These are phyloP conservation scores for Lepidocolaptes lacrymiger DNA, from an alignment of 2,797 vertebrate genomes.

Conservation along the genomic window DNA sequence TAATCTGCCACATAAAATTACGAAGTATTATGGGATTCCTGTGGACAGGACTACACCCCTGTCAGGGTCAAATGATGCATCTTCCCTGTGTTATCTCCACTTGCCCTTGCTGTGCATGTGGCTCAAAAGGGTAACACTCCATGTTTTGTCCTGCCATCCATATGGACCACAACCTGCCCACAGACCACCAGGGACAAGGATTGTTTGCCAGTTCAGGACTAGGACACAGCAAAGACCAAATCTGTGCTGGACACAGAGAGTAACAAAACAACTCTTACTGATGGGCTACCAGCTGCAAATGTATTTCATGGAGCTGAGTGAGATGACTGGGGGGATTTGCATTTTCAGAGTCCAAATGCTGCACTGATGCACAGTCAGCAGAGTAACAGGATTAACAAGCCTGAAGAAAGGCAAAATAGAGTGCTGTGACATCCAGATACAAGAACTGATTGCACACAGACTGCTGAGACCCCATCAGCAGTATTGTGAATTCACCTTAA, in stretches of 20 bases:
- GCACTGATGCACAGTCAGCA: neutral
- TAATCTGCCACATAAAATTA: neutral
- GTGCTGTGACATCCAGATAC: neutral
- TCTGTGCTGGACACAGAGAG: neutral
- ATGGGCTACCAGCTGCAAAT: neutral
- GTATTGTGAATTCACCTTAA: neutral
- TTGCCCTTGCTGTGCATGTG: fast-evolving
- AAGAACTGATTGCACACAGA: neutral
- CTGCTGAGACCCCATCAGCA: neutral
- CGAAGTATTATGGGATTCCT: neutral
- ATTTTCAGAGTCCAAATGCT: neutral
- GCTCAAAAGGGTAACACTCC: neutral
- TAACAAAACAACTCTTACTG: neutral
- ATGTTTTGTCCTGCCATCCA: neutral
- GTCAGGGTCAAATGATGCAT: fast-evolving
- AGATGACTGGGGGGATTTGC: neutral
- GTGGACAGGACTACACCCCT: neutral
- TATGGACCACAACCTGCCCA: neutral
- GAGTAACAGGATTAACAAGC: neutral
- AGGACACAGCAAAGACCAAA: neutral
- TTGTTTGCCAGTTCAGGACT: neutral
- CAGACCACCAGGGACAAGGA: neutral
- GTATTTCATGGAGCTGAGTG: neutral
- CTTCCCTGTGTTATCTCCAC: neutral
- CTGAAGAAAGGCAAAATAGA: neutral